Conservation (phyloP, 1,140 invertebrate genomes). For the Papilio helenus region DNA sequence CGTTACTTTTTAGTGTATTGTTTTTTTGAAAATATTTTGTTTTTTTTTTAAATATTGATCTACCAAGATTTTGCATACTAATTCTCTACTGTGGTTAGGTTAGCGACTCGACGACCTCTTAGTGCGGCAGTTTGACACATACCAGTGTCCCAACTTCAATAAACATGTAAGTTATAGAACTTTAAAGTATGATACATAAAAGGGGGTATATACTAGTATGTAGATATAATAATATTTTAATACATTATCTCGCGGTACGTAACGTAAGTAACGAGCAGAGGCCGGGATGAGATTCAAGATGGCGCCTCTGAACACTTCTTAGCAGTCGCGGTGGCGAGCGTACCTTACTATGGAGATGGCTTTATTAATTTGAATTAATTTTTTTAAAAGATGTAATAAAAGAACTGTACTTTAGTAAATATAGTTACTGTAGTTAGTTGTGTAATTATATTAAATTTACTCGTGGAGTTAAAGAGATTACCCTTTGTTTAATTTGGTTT, state of each 20-base stretch:
- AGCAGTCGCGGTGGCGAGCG: conserved; percentile 46
- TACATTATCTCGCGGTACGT: conserved; percentile 51
- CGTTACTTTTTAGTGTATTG: no score
- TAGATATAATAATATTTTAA: conserved; percentile 53
- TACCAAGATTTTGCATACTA: no score
- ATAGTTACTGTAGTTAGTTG: no score
- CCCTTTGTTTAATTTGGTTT: no score
- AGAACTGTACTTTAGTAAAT: no score
- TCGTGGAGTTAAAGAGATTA: no score
- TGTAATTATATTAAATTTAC: no score
- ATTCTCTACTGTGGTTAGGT: background rate
- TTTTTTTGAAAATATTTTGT: no score
- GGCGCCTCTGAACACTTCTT: conserved; percentile 56
- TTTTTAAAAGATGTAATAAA: no score
- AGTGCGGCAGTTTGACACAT: background rate
- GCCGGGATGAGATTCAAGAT: conserved; percentile 59
- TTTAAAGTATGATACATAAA: conserved; percentile 39
- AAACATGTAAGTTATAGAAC: background rate
- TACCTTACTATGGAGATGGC: conserved; percentile 42
- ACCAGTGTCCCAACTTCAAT: background rate
- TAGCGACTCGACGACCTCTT: background rate
- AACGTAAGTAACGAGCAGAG: conserved; percentile 50
- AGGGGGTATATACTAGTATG: conserved; percentile 26
- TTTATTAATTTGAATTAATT: conserved; percentile 31
- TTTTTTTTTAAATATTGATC: no score